Base-by-base conservation (phyloP, 2,888 invertebrate genomes). In the Campaea margaritaria region DNA sequence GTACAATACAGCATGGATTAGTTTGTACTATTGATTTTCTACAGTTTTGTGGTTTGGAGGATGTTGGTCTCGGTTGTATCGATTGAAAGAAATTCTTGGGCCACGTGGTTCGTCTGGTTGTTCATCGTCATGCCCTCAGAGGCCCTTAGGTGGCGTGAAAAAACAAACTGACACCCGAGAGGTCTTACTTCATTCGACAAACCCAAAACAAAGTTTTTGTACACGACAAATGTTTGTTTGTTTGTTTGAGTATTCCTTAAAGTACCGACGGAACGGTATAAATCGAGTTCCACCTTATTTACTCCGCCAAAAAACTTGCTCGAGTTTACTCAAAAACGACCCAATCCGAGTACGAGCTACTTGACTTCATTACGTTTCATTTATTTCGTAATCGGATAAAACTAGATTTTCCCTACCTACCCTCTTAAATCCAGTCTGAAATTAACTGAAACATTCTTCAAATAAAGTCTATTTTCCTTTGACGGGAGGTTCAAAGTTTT, bases 291-390 rank as follows among this genome's bases (percentile, higher is more conserved):
- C 42, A 10, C 2, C 15, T 42, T 28, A 27, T 28, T 44, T 27
- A 4, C 27, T 27, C 28, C 21, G 10, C 21, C 48, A 13, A 16
- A 38, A 31, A 50, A 41, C 27, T 41, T 21, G 27, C n/a, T 52
- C 21, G 21, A 2, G 3, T 21, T 9, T 31, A 31, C 31, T 38
- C 52, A 45, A 52, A 52, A 52, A 52, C 38, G 38, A 45, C 52
- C 21, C 38, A 21, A 52, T n/a, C 5, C 12, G 36, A 36, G 15
- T 36, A 53, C 45, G 44, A 34, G 36, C 53, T 42, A 70, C 71
- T 72, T 74, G 56, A 56, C 49, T 56, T 36, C 69, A 70, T 73
- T 74, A 67, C 69, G 64, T 72, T 73, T 74, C 74, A 73, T 74
- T 77, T 73, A 75, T 74, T 75, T 76, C 72, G 78, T 75, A 72